phyloP scores from a whole-genome alignment of 1,140 invertebrate species.

The Microplitis mediator region DNA sequence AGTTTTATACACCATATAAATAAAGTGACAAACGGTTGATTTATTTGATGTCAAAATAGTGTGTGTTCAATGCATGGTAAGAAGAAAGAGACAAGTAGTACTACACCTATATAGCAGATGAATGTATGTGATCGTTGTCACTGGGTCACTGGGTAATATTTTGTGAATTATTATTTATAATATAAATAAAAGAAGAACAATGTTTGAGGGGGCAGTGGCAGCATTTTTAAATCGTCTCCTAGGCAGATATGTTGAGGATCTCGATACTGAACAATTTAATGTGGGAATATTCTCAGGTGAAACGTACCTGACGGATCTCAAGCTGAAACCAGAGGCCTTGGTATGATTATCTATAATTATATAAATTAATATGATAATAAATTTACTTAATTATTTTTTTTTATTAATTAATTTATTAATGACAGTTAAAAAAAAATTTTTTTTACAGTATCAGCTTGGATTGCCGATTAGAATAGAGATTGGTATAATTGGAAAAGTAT shows the following conservation, averaged over 20 bases:
- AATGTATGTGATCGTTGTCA: background rate
- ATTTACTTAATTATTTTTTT: too few species aligned
- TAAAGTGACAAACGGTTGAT: too few species aligned
- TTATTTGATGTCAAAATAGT: too few species aligned
- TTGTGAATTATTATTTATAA: constrained; percentile 1
- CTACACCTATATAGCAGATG: too few species aligned
- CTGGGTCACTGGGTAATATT: background rate
- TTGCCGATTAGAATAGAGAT: constrained; percentile 82
- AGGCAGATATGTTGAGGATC: constrained; percentile 81
- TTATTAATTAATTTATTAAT: background rate
- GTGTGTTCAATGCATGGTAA: too few species aligned
- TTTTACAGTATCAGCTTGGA: constrained; percentile 77
- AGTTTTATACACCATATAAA: too few species aligned
- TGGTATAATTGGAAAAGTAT: constrained; percentile 77
- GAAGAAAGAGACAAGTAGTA: too few species aligned
- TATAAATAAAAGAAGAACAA: constrained; percentile 47
- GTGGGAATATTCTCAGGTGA: constrained; percentile 82
- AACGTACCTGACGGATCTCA: constrained; percentile 77
- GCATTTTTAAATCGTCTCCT: constrained; percentile 78
- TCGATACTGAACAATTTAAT: constrained; percentile 82
- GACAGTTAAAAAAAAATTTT: background rate
- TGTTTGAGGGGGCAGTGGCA: constrained; percentile 81
- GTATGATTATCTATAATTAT: constrained; percentile 59
- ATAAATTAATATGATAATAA: too few species aligned
- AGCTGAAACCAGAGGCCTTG: constrained; percentile 80